Evolutionary conservation across 2,113 vertebrate genomes (phyloP), one percentile per base, ranked within the genome.

Genomic region (Cnemophilus loriae): DNA sequence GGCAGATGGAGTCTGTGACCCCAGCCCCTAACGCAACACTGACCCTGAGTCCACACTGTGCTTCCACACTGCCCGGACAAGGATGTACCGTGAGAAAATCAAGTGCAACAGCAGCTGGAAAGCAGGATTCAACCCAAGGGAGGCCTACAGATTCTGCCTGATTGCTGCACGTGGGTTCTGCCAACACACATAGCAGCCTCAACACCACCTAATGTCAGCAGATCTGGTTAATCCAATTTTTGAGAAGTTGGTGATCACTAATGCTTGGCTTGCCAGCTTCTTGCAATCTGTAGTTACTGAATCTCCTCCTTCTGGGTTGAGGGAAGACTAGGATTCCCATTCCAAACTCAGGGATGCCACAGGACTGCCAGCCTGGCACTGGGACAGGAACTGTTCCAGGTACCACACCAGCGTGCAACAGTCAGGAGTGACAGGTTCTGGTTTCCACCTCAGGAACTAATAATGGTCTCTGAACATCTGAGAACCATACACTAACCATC

Each of bases 101-200:
- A 27, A 71, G 24, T 16, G 28, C 35, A 41, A 39, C 32, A 61
- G 70, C 7, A 0, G 17, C 22, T 30, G 49, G 33, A 63, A 67
- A 76, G 61, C 6, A 85, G 39, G 6, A 70, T 60, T 82, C 78
- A 67, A 63, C 22, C 17, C 49, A 73, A 5, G 35, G 26, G 41
- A 82, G 79, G 26, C 26, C 37, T 19, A 17, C 22, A 84, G 35
- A n/a, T 59, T 50, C 24, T 11, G 2, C 10, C 11, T 75, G 27
- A 57, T 27, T 4, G 9, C 61, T 61, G 27, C 23, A 17, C 0
- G 1, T 0, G 0, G 55, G 39, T 78, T 23, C 53, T 85, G 65
- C 26, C n/a, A 52, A 15, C 2, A 11, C 32, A 46, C 44, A 37
- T 1, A 64, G 61, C 56, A 83, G 52, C 13, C 67, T 75, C 64